Base-by-base conservation (phyloP, 2,797 vertebrate species). In the Sandelia bainsii region DNA sequence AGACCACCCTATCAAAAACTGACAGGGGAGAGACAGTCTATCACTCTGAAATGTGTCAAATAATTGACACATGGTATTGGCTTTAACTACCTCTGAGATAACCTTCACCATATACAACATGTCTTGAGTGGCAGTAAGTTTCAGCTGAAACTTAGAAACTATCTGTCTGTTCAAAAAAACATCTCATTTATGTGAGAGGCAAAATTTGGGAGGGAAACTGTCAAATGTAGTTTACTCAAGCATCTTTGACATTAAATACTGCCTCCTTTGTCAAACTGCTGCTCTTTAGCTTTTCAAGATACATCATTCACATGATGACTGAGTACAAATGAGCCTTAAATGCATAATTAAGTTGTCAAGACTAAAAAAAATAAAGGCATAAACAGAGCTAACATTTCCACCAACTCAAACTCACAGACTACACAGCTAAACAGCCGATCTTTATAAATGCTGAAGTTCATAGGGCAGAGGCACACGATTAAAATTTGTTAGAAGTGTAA, bases 401-500 rank as follows among this genome's bases (percentile, higher is more conserved):
- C 13, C 10, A 29, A 61, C 8, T 12, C 4, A n/a, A 17, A 51
- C 11, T 8, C 20, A 7, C 6, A 6, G 14, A 51, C 10, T 6
- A 16, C 32, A 16, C 20, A 51, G 3, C 16, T 19, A 62, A 44
- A 49, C 1, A 3, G 29, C 44, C 49, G 12, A 27, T 60, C 40
- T 61, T 52, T 49, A 8, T 45, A 27, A 61, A 39, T 66, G 45
- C 10, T 65, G 29, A 64, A 42, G 49, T 68, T 65, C 56, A 60
- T 6, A 50, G 32, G 42, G 60, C 40, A 71, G 25, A 83, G 34
- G 66, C 56, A 82, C 57, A 75, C 72, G 72, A 73, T 82, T 84
- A 85, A 82, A 86, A 86, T 86, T 72, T 77, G 56, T 85, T 63
- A 46, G 72, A 80, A 76, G 84, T 84, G 79, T 84, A 74, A 70